Evolutionary conservation across 2,113 vertebrate species (phyloP).

Genomic region (Aythya baeri): DNA sequence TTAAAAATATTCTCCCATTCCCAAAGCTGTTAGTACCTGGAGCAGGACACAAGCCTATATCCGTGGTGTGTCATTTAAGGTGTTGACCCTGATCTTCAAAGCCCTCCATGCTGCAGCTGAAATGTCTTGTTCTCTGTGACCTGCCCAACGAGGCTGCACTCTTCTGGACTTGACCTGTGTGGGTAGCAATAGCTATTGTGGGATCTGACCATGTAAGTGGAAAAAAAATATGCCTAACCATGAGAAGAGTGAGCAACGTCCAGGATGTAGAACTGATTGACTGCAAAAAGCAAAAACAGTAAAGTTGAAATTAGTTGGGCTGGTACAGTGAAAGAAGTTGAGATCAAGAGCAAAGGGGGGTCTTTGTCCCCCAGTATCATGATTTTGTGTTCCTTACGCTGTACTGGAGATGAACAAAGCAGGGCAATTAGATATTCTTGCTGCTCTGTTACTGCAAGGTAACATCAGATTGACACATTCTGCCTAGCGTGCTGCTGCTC

Average conservation of each 20-base stretch:
- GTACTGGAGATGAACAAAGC: background rate
- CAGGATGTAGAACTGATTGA: background rate
- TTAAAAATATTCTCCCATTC: background rate
- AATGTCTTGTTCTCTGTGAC: background rate
- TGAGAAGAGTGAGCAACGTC: background rate
- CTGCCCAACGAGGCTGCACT: background rate
- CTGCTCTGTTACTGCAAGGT: fast-evolving
- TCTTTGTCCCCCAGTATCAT: background rate
- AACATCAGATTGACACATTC: background rate
- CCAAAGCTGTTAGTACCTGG: background rate
- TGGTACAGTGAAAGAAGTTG: background rate
- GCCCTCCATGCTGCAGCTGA: background rate
- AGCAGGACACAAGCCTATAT: background rate
- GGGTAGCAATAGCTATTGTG: background rate
- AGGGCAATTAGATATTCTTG: background rate
- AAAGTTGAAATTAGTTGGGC: background rate
- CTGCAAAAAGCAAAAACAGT: background rate
- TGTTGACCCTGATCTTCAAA: background rate
- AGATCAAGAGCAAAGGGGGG: background rate
- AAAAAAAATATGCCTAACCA: background rate
- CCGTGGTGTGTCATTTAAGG: background rate
- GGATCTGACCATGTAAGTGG: background rate
- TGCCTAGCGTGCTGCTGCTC: background rate
- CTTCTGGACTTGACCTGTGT: background rate
- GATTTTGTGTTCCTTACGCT: background rate